These are phyloP conservation scores for Passer domesticus DNA, from an alignment of 2,113 vertebrate species.

Conservation along the genomic window DNA sequence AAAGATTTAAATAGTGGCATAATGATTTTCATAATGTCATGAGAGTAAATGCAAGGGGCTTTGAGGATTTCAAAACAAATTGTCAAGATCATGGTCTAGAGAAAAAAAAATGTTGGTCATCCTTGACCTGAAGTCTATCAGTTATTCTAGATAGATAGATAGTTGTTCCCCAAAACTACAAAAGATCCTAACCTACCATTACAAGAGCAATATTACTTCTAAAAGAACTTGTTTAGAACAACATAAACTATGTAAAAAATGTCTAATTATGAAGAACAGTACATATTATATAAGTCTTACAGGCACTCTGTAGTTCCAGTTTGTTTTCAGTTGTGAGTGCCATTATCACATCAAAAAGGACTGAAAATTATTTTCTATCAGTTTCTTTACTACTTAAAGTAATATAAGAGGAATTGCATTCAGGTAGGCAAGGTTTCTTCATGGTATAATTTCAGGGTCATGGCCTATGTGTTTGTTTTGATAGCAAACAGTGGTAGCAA, in stretches of 20 bases:
- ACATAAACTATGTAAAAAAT: neutral
- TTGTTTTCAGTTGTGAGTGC: neutral
- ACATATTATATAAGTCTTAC: neutral
- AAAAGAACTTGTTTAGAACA: neutral
- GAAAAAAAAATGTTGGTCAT: neutral
- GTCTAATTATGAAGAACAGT: neutral
- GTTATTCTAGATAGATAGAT: neutral
- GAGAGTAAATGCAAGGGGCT: neutral
- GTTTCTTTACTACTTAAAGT: neutral
- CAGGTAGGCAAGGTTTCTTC: neutral
- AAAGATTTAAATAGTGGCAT: neutral
- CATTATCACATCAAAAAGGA: neutral
- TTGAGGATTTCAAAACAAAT: neutral
- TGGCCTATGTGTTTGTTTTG: neutral
- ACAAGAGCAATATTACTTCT: neutral
- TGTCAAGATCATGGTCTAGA: neutral
- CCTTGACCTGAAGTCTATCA: neutral
- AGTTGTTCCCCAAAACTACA: neutral
- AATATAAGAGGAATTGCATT: neutral
- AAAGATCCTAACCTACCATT: neutral
- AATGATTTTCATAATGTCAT: neutral
- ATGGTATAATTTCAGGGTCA: neutral
- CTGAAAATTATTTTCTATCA: neutral
- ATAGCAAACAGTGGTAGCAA: neutral
- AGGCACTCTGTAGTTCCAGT: neutral